These are phyloP conservation scores for Ctena decussata DNA, from an alignment of 2,888 invertebrate genomes.

Conservation along the genomic window DNA sequence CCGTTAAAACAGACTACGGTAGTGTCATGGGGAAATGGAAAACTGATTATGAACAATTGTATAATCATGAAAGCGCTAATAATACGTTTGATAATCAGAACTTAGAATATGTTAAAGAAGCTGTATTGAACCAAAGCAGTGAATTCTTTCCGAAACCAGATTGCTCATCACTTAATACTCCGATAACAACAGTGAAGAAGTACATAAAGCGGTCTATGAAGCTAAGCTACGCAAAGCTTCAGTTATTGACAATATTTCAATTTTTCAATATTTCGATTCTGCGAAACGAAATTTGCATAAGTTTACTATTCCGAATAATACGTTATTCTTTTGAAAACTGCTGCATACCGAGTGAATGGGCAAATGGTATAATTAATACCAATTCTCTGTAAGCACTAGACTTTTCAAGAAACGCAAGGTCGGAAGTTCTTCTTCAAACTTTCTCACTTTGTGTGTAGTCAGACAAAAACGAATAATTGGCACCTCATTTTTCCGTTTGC, in stretches of 20 bases:
- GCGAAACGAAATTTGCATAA: background rate
- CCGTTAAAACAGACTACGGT: background rate
- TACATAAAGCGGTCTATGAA: background rate
- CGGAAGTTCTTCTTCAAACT: too few species aligned
- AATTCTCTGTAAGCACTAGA: too few species aligned
- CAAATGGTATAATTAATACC: slow-evolving; percentile 3
- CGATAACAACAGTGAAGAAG: slow-evolving; percentile 26
- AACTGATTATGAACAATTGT: slow-evolving; percentile 4
- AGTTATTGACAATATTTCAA: slow-evolving; percentile 8
- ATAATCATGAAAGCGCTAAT: background rate
- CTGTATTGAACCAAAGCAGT: background rate
- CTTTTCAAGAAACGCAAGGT: too few species aligned
- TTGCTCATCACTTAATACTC: slow-evolving; percentile 8
- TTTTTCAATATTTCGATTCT: slow-evolving; percentile 11
- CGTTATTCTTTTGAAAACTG: slow-evolving; percentile 18
- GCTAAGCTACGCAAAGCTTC: slow-evolving; percentile 13
- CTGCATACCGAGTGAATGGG: slow-evolving; percentile 5
- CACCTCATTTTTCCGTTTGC: too few species aligned
- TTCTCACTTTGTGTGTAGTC: too few species aligned
- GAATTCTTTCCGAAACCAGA: background rate
- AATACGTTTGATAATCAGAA: background rate
- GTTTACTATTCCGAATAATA: background rate
- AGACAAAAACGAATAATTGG: too few species aligned
- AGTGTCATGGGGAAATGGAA: slow-evolving; percentile 1
- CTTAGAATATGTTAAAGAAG: background rate